A percentile compares a stretch with the other conserved stretches of the same genome.
phyloP scores from a whole-genome alignment of 2,113 vertebrate genomes.

The Lates calcarifer region DNA sequence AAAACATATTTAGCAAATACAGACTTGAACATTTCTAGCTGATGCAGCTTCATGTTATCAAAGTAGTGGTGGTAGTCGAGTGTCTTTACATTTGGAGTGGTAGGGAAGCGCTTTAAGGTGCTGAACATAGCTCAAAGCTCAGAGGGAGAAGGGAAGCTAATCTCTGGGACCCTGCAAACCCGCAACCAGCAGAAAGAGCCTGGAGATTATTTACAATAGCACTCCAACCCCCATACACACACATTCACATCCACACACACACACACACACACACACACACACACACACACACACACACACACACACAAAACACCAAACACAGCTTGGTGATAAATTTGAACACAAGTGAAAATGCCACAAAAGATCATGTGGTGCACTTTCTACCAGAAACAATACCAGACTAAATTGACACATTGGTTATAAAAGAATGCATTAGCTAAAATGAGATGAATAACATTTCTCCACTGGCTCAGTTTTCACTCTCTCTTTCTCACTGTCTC shows the following conservation, averaged over 20 bases:
- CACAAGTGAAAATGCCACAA: neutral
- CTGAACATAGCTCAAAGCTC: constrained; percentile 32
- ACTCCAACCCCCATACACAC: constrained; percentile 1
- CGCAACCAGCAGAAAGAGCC: constrained; percentile 42
- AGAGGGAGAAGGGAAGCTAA: constrained; percentile 36
- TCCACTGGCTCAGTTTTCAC: neutral
- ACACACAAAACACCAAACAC: constrained; percentile 1
- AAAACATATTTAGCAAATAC: constrained; percentile 43
- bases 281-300: neutral
- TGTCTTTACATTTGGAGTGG: neutral
- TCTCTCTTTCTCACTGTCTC: neutral
- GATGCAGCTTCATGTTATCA: constrained; percentile 15
- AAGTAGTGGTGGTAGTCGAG: neutral
- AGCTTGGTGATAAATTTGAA: constrained; percentile 20
- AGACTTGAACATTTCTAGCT: constrained; percentile 5
- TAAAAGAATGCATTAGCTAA: constrained; percentile 5
- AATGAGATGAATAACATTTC: neutral
- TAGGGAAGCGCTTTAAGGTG: constrained; percentile 10
- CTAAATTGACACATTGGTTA: constrained; percentile 14
- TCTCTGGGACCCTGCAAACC: constrained; percentile 45
- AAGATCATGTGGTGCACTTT: neutral
- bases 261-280: neutral
- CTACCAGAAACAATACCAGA: neutral
- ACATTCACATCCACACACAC: neutral
- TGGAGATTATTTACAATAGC: constrained; percentile 49